phyloP scores from a whole-genome alignment of 2,888 invertebrate genomes.

The Tenthredo mesomela region DNA sequence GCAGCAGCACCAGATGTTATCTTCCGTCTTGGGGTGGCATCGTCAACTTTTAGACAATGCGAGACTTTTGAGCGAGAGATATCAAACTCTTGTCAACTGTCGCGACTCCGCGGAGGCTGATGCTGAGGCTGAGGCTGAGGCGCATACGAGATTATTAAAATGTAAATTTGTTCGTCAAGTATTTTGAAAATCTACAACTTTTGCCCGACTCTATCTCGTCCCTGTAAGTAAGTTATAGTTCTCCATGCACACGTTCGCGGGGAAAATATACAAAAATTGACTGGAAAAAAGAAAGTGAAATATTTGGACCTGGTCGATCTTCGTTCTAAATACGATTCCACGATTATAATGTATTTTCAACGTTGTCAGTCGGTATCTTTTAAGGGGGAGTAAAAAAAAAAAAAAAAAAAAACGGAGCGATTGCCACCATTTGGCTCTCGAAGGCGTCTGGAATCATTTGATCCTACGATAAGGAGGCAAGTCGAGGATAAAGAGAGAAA shows the following conservation, averaged over 20 bases:
- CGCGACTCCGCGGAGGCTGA: conserved; percentile 5
- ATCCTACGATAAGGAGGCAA: conserved; percentile 68
- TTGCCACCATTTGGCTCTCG: conserved; percentile 65
- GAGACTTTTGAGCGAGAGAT: conserved; percentile 71
- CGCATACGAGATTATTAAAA: conserved; percentile 46
- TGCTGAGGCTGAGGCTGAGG: background rate
- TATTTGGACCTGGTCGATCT: background rate
- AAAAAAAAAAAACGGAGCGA: conserved; percentile 54
- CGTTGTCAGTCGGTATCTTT: background rate
- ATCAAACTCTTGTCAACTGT: conserved; percentile 50
- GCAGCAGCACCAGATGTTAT: conserved; percentile 75
- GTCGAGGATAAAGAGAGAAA: conserved; percentile 32
- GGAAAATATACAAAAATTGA: background rate
- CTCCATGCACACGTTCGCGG: background rate
- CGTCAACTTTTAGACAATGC: conserved; percentile 75
- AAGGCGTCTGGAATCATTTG: conserved; percentile 67
- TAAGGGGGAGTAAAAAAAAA: too few relatives aligned
- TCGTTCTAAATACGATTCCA: background rate
- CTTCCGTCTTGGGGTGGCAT: conserved; percentile 72
- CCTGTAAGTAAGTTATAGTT: background rate
- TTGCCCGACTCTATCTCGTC: conserved; percentile 63
- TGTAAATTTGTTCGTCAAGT: conserved; percentile 42
- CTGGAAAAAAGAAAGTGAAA: background rate
- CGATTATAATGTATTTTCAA: background rate
- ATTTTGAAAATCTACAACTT: conserved; percentile 69